Conservation (phyloP, 2,888 invertebrate species). For the Reticulitermes lucifugus region DNA sequence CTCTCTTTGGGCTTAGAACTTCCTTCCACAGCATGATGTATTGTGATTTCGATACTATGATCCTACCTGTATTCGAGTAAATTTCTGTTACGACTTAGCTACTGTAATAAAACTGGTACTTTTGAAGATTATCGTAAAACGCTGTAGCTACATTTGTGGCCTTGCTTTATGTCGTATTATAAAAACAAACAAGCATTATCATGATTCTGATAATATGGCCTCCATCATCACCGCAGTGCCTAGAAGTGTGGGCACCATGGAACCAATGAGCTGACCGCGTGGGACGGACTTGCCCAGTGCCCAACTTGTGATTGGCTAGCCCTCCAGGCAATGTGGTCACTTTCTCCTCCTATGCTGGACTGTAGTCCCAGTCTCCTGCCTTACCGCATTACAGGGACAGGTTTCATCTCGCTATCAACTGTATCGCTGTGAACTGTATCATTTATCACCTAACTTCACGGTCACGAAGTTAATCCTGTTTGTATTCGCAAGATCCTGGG, state of each 20-base stretch:
- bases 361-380: background rate
- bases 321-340: conserved; percentile 50
- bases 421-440: background rate
- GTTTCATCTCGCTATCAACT: background rate
- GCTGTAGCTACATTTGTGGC: background rate
- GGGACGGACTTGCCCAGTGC: conserved; percentile 39
- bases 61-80: too few species aligned
- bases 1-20: too few species aligned
- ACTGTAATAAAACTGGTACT: background rate
- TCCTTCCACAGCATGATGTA: too few species aligned
- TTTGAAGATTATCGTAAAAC: background rate
- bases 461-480: too few species aligned
- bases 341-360: conserved; percentile 42
- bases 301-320: conserved; percentile 41
- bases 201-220: background rate
- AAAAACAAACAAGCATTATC: conserved; percentile 14
- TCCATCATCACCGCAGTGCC: background rate
- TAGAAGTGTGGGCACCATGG: background rate
- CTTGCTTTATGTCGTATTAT: background rate
- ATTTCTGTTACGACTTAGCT: too few species aligned
- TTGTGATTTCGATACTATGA: too few species aligned
- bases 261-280: conserved; percentile 40
- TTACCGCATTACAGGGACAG: background rate
- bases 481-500: too few species aligned
- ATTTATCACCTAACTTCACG: too few species aligned